Percentiles rank a stretch among this genome's conserved stretches.
phyloP scores from a whole-genome alignment of 1,140 invertebrate genomes.

The Bicyclus anynana region DNA sequence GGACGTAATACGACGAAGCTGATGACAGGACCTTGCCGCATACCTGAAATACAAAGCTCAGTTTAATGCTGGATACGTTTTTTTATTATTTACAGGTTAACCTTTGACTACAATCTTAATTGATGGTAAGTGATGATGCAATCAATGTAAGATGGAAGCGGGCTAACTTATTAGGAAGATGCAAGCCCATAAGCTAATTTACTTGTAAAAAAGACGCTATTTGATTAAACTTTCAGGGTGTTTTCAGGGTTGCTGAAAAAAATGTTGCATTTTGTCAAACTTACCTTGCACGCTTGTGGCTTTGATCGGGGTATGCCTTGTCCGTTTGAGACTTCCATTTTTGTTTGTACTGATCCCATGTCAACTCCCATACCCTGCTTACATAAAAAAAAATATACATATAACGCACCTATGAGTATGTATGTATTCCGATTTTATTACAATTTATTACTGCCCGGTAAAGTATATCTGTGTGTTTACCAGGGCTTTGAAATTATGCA shows the following conservation, averaged over 20 bases:
- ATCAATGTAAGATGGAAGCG: no score
- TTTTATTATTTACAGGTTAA: no score
- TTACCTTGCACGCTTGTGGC: constrained; percentile 83
- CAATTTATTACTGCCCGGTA: no score
- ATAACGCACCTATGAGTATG: not conserved
- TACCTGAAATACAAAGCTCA: constrained; percentile 55
- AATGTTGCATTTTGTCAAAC: not conserved
- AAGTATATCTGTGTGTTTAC: no score
- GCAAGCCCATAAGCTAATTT: no score
- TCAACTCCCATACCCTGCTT: constrained; percentile 68
- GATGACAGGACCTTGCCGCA: constrained; percentile 87
- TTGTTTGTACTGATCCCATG: constrained; percentile 72
- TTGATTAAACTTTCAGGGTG: no score
- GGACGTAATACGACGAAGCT: constrained; percentile 87
- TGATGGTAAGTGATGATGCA: no score
- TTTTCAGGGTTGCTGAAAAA: not conserved
- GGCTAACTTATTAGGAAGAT: no score
- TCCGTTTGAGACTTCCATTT: constrained; percentile 71
- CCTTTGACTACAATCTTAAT: no score
- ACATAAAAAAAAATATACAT: not conserved
- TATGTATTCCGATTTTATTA: no score
- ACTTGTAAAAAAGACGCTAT: no score
- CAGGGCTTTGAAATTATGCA: no score
- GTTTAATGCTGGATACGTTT: not conserved
- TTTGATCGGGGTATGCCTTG: constrained; percentile 76